phyloP scores from a whole-genome alignment of 2,888 invertebrate species.

The Andrena hattorfiana region DNA sequence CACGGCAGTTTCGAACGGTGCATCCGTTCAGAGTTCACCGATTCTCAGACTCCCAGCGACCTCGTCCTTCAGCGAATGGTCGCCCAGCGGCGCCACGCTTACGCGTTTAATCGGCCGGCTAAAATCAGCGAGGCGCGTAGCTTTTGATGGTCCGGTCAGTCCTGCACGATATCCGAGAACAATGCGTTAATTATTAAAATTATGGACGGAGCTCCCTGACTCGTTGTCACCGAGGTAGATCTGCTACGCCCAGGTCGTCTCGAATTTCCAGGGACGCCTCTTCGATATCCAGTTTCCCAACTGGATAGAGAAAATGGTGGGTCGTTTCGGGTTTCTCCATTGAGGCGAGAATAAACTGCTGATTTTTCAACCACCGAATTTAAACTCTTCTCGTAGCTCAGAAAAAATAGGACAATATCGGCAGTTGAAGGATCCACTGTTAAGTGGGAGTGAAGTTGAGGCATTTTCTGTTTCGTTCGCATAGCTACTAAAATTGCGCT shows the following conservation, averaged over 20 bases:
- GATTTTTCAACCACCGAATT: background rate
- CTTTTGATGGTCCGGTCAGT: conserved; percentile 6
- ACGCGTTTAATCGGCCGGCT: conserved; percentile 13
- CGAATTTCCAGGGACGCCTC: background rate
- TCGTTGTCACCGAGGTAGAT: background rate
- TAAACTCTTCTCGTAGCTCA: background rate
- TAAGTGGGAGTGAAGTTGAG: no score
- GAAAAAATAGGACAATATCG: background rate
- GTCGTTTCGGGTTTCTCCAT: background rate
- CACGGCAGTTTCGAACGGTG: background rate
- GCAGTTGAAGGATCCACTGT: no score
- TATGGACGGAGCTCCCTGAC: background rate
- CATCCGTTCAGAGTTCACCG: background rate
- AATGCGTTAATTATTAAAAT: conserved; percentile 25
- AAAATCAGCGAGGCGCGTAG: conserved; percentile 3
- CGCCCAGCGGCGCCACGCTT: background rate
- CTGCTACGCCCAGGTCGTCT: conserved; percentile 1
- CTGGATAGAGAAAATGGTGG: background rate
- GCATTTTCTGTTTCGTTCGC: no score
- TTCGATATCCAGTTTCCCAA: conserved; percentile 1
- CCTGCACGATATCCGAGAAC: conserved; percentile 18
- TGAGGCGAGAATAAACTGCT: background rate
- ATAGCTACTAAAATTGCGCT: no score
- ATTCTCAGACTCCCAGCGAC: background rate
- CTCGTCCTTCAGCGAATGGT: conserved; percentile 7